Evolutionary conservation across 2,888 invertebrate species (phyloP).

Genomic region (Nephrotoma flavescens): DNA sequence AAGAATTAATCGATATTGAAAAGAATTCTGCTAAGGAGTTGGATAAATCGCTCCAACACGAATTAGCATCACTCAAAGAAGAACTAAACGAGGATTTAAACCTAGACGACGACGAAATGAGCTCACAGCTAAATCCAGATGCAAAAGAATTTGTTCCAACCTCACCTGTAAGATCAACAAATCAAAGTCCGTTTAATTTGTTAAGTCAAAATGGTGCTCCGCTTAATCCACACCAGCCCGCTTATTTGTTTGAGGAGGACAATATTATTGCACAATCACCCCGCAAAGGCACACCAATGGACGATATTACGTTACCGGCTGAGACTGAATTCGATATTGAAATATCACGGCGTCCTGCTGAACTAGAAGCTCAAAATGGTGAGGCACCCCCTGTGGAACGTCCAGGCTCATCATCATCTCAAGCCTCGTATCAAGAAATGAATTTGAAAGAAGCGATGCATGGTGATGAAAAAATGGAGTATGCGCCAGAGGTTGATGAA

Average conservation of each 20-base stretch:
- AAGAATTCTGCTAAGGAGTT: neutral
- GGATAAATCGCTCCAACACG: neutral
- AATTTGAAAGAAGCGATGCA: constrained; percentile 20
- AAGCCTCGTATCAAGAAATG: constrained; percentile 14
- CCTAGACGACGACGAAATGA: constrained; percentile 37
- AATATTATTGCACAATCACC: constrained; percentile 54
- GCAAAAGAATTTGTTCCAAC: constrained; percentile 72
- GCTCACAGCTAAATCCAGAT: constrained; percentile 69
- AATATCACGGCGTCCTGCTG: constrained; percentile 27
- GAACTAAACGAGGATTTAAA: neutral
- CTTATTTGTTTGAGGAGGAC: constrained; percentile 15
- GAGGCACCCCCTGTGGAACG: constrained; percentile 14
- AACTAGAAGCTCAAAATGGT: constrained; percentile 18
- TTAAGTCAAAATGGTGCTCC: neutral
- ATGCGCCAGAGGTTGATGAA: constrained; percentile 10
- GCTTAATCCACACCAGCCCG: constrained; percentile 6
- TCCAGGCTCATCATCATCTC: constrained; percentile 9
- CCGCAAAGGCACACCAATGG: constrained; percentile 40
- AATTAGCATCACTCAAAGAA: neutral
- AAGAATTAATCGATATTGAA: neutral
- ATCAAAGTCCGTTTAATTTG: constrained; percentile 5
- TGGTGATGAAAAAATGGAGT: constrained; percentile 18
- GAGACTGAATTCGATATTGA: constrained; percentile 27
- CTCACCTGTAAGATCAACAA: constrained; percentile 34
- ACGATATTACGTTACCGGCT: constrained; percentile 24